Evolutionary conservation across 2,113 vertebrate genomes (phyloP).

Genomic region (Tachuris rubrigastra): DNA sequence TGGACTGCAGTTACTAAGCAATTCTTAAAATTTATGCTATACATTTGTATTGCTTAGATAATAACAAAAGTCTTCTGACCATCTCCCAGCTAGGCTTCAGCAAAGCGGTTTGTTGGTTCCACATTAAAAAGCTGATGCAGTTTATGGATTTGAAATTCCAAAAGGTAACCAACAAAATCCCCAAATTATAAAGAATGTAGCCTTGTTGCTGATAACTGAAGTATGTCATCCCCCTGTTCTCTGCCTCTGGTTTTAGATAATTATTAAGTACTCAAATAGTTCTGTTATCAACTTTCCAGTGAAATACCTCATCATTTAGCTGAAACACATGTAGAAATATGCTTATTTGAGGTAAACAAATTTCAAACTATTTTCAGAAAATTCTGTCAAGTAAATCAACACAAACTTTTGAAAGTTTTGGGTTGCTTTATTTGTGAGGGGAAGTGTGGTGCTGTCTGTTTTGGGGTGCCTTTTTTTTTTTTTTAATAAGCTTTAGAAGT

Average conservation of each 20-base stretch:
- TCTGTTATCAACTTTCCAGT: background rate
- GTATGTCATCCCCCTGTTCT: background rate
- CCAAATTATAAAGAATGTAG: background rate
- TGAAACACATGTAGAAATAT: background rate
- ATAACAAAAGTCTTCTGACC: background rate
- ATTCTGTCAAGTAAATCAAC: background rate
- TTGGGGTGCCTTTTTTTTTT: background rate
- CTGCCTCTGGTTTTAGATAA: background rate
- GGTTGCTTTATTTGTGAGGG: background rate
- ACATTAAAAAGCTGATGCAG: background rate
- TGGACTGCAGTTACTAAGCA: background rate
- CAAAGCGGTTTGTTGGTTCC: background rate
- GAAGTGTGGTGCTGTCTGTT: background rate
- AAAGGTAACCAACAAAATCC: background rate
- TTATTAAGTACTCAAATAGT: background rate
- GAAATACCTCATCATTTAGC: background rate
- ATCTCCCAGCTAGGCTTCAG: background rate
- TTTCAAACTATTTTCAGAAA: background rate
- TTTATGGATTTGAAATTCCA: background rate
- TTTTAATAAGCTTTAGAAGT: background rate
- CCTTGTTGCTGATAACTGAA: background rate
- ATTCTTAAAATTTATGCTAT: background rate
- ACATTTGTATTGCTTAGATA: background rate
- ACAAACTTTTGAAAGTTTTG: background rate
- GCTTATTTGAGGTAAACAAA: background rate